Conservation (phyloP, 1,140 invertebrate species). For the Thaumatotibia leucotreta region DNA sequence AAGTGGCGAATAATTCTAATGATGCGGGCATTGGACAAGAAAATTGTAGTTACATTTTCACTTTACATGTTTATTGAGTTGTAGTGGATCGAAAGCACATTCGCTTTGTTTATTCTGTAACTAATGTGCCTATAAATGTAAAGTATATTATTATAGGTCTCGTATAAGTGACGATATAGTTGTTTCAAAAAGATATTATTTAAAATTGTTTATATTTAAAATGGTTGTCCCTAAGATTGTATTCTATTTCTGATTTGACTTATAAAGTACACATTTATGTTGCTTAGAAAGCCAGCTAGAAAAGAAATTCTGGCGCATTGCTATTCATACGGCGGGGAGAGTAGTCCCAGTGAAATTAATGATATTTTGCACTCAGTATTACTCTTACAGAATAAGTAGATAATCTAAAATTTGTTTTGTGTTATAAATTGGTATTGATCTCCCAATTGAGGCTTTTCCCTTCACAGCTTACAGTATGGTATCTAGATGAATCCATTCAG, state of each 20-base stretch:
- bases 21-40: conserved; percentile 65
- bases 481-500: conserved; percentile 50
- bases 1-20: conserved; percentile 52
- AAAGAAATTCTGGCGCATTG: neutral
- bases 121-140: conserved; percentile 76
- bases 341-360: conserved; percentile 64
- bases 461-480: conserved; percentile 42
- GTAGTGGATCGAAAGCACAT: conserved; percentile 68
- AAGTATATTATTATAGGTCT: conserved; percentile 66
- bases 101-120: conserved; percentile 71
- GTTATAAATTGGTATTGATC: conserved; percentile 52
- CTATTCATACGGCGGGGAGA: conserved; percentile 20
- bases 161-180: conserved; percentile 60
- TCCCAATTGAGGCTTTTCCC: conserved; percentile 56
- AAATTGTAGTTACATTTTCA: conserved; percentile 52
- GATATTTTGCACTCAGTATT: conserved; percentile 71
- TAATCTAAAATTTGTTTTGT: conserved; percentile 56
- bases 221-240: conserved; percentile 34
- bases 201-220: conserved; percentile 35
- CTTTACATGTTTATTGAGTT: conserved; percentile 56
- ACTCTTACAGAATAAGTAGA: conserved; percentile 56
- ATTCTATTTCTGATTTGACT: conserved; percentile 13
- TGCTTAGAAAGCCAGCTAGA: neutral
- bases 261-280: neutral
- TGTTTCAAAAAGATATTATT: conserved; percentile 46